Conservation (phyloP, 2,113 vertebrate genomes). For the Mystacornis crossleyi region DNA sequence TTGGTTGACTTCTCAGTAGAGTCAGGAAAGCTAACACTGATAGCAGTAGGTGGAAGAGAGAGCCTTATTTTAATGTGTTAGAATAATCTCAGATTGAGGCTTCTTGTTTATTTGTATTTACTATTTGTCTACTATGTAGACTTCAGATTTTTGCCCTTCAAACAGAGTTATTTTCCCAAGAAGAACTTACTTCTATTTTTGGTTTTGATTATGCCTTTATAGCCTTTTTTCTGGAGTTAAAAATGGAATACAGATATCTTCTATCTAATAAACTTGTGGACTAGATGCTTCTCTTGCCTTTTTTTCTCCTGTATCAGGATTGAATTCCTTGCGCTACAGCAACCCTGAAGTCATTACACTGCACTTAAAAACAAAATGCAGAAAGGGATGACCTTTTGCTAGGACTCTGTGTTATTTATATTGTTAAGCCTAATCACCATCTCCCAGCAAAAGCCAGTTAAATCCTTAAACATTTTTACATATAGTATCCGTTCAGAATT, state of each 20-base stretch:
- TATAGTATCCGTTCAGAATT: neutral
- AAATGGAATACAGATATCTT: neutral
- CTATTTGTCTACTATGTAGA: neutral
- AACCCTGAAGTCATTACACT: neutral
- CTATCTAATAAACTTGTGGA: neutral
- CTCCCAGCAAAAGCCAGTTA: neutral
- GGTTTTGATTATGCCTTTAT: neutral
- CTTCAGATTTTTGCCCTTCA: neutral
- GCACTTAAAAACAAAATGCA: neutral
- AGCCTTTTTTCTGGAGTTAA: neutral
- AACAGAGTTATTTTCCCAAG: neutral
- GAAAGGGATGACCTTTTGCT: neutral
- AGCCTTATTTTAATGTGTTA: neutral
- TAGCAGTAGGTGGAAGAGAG: neutral
- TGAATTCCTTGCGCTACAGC: conserved; percentile 4
- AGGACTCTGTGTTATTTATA: neutral
- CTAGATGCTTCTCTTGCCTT: neutral
- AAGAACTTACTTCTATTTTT: neutral
- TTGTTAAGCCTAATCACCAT: neutral
- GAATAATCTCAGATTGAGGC: neutral
- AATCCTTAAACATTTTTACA: neutral
- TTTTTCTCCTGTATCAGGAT: neutral
- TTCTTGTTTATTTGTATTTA: neutral
- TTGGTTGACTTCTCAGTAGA: neutral
- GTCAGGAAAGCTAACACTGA: neutral